Evolutionary conservation across 2,113 vertebrate species (phyloP).

Genomic region (Tonatia bakeri): DNA sequence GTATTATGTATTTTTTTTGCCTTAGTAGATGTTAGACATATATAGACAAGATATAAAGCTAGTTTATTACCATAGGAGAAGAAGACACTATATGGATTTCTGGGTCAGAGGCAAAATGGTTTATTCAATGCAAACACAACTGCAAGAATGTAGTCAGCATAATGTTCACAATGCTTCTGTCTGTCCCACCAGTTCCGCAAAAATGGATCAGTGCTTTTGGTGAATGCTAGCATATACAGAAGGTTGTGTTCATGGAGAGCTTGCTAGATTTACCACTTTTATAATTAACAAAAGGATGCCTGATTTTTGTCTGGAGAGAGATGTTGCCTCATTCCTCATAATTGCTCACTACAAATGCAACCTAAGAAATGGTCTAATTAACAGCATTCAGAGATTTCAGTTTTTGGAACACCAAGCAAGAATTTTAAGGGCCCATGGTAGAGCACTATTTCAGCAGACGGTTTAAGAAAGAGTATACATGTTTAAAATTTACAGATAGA

Average conservation of each 20-base stretch:
- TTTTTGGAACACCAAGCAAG: not conserved
- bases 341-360: not conserved
- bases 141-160: not conserved
- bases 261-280: not conserved
- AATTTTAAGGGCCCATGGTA: not conserved
- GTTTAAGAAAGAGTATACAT: not conserved
- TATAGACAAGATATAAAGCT: not conserved
- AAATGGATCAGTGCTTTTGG: fast-evolving
- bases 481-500: not conserved
- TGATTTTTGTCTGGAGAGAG: not conserved
- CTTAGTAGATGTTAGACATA: not conserved
- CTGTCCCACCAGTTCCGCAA: not conserved
- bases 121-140: not conserved
- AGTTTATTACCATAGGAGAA: not conserved
- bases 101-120: not conserved
- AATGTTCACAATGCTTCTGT: not conserved
- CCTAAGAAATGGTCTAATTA: not conserved
- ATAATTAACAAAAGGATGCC: not conserved
- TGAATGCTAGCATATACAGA: not conserved
- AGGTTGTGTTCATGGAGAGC: not conserved
- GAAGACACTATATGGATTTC: not conserved
- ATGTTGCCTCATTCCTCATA: not conserved
- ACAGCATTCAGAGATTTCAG: not conserved
- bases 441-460: not conserved
- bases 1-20: not conserved